These are phyloP conservation scores for Drosophila kepulauana DNA, from an alignment of 1,140 invertebrate genomes.

Conservation along the genomic window DNA sequence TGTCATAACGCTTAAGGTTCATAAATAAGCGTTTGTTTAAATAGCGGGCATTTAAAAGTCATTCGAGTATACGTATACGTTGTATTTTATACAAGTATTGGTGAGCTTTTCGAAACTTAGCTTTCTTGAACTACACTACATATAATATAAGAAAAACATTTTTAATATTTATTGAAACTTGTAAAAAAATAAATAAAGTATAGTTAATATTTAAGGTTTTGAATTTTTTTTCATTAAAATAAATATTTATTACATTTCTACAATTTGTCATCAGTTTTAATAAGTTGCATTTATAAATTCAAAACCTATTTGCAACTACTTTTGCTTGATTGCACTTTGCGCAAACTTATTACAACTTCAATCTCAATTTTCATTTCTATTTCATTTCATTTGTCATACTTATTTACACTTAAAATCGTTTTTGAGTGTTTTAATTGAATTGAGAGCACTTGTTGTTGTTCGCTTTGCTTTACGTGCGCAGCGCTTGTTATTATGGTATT, in stretches of 20 bases:
- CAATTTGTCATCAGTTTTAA: neutral
- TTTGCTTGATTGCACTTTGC: neutral
- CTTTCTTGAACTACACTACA: neutral
- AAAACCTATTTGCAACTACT: neutral
- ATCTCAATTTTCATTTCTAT: slow-evolving; percentile 41
- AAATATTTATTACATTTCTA: too few relatives aligned
- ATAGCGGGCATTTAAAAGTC: slow-evolving; percentile 2
- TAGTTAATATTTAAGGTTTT: neutral
- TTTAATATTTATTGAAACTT: neutral
- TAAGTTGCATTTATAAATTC: neutral
- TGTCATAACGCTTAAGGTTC: slow-evolving; percentile 50
- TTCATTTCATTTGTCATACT: slow-evolving; percentile 55
- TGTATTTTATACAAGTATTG: neutral
- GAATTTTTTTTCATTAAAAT: neutral
- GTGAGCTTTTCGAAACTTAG: neutral
- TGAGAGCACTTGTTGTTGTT: slow-evolving; percentile 38
- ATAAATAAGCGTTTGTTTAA: slow-evolving; percentile 33
- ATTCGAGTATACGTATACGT: neutral
- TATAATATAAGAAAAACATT: too few relatives aligned
- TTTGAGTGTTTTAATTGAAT: slow-evolving; percentile 70
- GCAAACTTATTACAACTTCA: slow-evolving; percentile 3
- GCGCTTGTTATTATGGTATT: too few relatives aligned
- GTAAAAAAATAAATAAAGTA: slow-evolving; percentile 2
- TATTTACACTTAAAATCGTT: slow-evolving; percentile 48
- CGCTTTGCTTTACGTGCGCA: slow-evolving; percentile 21